A percentile compares a stretch with the other conserved stretches of the same genome.
Conservation (phyloP, 2,888 invertebrate species). For the Monopis laevigella region DNA sequence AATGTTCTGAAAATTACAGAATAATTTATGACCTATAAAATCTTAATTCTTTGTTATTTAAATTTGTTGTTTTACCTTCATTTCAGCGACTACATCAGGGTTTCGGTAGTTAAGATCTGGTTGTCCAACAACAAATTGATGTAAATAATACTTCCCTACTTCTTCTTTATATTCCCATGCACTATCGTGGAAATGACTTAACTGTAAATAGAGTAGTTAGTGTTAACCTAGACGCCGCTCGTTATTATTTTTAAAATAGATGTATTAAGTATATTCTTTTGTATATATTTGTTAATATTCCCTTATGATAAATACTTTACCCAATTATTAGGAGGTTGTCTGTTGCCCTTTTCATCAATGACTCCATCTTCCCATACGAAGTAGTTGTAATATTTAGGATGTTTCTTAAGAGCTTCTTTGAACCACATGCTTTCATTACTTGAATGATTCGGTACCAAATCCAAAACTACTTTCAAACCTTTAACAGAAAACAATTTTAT, state of each 20-base stretch:
- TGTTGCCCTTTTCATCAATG: constrained; percentile 46
- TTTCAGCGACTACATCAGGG: constrained; percentile 68
- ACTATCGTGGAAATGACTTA: constrained; percentile 71
- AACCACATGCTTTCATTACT: constrained; percentile 91
- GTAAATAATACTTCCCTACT: constrained; percentile 76
- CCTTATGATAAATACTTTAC: constrained; percentile 43
- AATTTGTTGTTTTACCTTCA: too few relatives aligned
- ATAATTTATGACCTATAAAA: neutral
- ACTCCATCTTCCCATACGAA: constrained; percentile 78
- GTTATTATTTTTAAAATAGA: too few relatives aligned
- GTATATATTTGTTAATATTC: too few relatives aligned
- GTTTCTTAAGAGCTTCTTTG: constrained; percentile 69
- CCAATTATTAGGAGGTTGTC: constrained; percentile 79
- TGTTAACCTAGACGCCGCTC: constrained; percentile 1
- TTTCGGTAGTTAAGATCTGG: constrained; percentile 82
- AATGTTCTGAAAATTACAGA: constrained; percentile 54
- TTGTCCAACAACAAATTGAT: constrained; percentile 76
- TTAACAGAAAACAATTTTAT: neutral
- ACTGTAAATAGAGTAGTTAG: constrained; percentile 23
- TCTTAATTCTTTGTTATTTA: neutral
- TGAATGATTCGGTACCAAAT: constrained; percentile 80
- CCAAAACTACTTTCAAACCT: constrained; percentile 71
- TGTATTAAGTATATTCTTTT: too few relatives aligned
- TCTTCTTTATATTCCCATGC: constrained; percentile 78
- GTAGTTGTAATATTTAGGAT: constrained; percentile 74